Percentiles rank a stretch among this genome's conserved stretches.
These are phyloP conservation scores for Acronicta alni DNA, from an alignment of 2,888 invertebrate genomes.

Conservation along the genomic window DNA sequence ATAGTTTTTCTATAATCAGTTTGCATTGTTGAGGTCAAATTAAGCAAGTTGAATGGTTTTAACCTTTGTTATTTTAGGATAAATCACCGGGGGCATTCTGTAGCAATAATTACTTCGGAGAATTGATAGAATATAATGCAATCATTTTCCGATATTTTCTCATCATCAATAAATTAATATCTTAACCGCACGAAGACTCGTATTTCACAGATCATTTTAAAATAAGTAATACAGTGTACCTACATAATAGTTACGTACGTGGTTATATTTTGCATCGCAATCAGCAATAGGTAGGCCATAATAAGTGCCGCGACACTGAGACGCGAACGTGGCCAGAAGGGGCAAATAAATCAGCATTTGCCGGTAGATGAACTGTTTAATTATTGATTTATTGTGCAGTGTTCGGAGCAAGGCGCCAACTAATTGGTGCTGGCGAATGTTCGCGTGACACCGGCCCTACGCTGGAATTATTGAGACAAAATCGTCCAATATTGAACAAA, in stretches of 20 bases:
- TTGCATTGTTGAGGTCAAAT: no score
- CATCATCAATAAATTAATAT: no score
- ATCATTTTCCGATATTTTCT: no score
- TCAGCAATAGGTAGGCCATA: constrained; percentile 58
- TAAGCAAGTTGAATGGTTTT: no score
- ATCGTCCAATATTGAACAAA: constrained; percentile 80
- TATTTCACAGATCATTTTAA: constrained; percentile 8
- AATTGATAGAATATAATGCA: no score
- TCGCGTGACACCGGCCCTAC: constrained; percentile 82
- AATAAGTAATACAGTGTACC: constrained; percentile 41
- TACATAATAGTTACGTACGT: constrained; percentile 11
- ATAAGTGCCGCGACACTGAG: constrained; percentile 68
- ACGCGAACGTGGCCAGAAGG: constrained; percentile 78
- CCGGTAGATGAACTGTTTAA: constrained; percentile 86
- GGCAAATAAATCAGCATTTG: constrained; percentile 87
- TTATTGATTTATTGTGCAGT: constrained; percentile 86
- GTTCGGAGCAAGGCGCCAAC: constrained; percentile 76
- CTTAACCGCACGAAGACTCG: no score
- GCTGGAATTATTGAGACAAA: constrained; percentile 83
- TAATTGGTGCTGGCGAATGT: constrained; percentile 84
- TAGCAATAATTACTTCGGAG: no score
- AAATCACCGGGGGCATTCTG: no score
- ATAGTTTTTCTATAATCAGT: no score
- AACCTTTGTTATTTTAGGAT: no score
- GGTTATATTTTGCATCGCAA: constrained; percentile 60